Evolutionary conservation across 2,797 vertebrate species (phyloP).

Genomic region (Gymnoscopelus microlampas): DNA sequence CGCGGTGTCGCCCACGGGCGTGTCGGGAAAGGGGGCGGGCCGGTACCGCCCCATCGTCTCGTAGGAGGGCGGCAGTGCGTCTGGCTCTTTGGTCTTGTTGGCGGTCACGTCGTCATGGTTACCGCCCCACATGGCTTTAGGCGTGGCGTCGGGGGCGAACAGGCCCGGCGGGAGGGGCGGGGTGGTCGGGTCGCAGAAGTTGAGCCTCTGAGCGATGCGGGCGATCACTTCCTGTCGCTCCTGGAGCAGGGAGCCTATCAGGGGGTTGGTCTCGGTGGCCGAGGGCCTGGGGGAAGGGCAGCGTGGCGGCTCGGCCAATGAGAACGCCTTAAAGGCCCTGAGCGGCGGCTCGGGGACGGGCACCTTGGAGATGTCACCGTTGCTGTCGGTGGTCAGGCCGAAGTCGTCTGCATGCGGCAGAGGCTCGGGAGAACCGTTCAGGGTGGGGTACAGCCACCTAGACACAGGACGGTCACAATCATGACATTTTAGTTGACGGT

Average conservation of each 20-base stretch:
- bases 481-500: too few relatives aligned
- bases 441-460: constrained; percentile 81
- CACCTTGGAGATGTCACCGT: constrained; percentile 75
- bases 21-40: constrained; percentile 78
- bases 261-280: constrained; percentile 87
- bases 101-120: constrained; percentile 82
- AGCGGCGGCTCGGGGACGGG: constrained; percentile 76
- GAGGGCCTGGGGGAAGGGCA: constrained; percentile 80
- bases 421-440: constrained; percentile 78
- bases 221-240: constrained; percentile 97
- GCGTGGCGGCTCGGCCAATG: constrained; percentile 82
- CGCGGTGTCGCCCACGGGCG: constrained; percentile 76
- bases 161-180: constrained; percentile 86
- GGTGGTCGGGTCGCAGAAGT: constrained; percentile 93
- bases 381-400: constrained; percentile 64
- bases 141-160: constrained; percentile 78
- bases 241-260: constrained; percentile 95
- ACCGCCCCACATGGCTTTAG: constrained; percentile 84
- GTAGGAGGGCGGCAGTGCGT: constrained; percentile 66
- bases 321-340: constrained; percentile 89
- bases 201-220: constrained; percentile 95
- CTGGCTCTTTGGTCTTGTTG: constrained; percentile 89
- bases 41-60: constrained; percentile 72
- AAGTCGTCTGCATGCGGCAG: constrained; percentile 80
- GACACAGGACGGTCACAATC: too few relatives aligned